Evolutionary conservation across 2,113 vertebrate species (phyloP).

Genomic region (Calidris pugnax): DNA sequence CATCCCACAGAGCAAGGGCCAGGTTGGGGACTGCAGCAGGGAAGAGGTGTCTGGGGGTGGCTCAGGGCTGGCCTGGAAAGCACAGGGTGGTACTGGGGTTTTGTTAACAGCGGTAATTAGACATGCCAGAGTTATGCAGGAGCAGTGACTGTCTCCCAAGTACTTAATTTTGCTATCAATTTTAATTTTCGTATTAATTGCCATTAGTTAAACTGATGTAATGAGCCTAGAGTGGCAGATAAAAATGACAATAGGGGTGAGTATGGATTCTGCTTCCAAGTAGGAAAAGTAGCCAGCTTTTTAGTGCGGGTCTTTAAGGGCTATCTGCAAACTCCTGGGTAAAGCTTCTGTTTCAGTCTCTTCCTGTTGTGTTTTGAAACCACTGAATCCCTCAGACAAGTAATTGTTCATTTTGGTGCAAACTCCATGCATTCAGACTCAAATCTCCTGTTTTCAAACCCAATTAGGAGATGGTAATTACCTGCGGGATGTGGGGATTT

Average conservation of each 20-base stretch:
- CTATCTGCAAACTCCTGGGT: not conserved
- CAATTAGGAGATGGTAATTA: conserved; percentile 81
- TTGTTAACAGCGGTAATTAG: not conserved
- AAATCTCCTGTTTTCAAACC: conserved; percentile 71
- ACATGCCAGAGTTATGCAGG: not conserved
- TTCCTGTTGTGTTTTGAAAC: conserved; percentile 33
- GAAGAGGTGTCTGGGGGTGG: not conserved
- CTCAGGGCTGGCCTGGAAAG: not conserved
- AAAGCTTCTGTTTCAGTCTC: not conserved
- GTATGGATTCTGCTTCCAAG: not conserved
- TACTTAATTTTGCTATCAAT: conserved; percentile 20
- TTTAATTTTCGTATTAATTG: conserved; percentile 55
- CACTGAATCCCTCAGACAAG: conserved; percentile 1
- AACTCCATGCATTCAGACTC: conserved; percentile 48
- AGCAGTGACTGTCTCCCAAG: not conserved
- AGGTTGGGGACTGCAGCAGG: not conserved
- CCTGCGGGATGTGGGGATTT: conserved; percentile 73
- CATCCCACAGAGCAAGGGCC: no score
- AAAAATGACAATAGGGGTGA: not conserved
- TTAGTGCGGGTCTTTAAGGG: not conserved
- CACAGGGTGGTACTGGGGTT: not conserved
- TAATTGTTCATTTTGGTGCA: conserved; percentile 50
- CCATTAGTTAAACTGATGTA: conserved; percentile 38
- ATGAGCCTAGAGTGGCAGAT: conserved; percentile 36
- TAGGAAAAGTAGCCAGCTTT: not conserved